phyloP scores from a whole-genome alignment of 2,888 invertebrate genomes.

The Siphlonurus alternatus region DNA sequence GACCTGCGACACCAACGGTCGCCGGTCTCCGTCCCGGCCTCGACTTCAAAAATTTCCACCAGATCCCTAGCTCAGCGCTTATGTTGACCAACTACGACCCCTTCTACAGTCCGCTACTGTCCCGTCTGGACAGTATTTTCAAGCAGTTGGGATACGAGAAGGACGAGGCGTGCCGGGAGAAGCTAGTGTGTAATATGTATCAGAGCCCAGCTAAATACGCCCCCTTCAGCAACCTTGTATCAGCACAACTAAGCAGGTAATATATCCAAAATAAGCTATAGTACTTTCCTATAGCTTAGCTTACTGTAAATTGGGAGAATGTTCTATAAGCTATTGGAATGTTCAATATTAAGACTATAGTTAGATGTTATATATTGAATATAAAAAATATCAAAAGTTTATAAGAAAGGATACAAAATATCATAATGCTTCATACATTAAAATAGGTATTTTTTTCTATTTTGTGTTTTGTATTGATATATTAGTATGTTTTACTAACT shows the following conservation, averaged over 20 bases:
- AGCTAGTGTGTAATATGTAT: conserved; percentile 71
- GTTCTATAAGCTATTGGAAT: not conserved
- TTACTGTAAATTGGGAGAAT: not conserved
- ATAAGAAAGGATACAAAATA: no score
- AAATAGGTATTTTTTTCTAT: no score
- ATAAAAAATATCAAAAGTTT: no score
- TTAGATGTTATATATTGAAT: no score
- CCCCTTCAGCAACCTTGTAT: conserved; percentile 73
- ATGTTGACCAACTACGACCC: conserved; percentile 75
- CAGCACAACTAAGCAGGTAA: conserved; percentile 77
- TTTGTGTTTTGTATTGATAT: no score
- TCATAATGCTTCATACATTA: no score
- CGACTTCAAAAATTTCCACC: conserved; percentile 49
- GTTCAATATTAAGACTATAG: not conserved
- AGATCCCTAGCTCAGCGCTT: conserved; percentile 66
- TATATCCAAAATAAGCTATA: not conserved
- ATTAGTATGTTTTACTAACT: no score
- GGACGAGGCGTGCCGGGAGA: conserved; percentile 54
- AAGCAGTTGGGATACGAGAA: conserved; percentile 26
- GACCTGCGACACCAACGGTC: not conserved
- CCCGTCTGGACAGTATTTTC: conserved; percentile 33
- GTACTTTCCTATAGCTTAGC: not conserved
- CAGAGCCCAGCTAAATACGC: conserved; percentile 64
- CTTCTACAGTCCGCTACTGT: conserved; percentile 64
- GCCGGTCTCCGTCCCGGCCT: not conserved